Base-by-base conservation (phyloP, 2,797 vertebrate genomes). In the Novumbra hubbsi region DNA sequence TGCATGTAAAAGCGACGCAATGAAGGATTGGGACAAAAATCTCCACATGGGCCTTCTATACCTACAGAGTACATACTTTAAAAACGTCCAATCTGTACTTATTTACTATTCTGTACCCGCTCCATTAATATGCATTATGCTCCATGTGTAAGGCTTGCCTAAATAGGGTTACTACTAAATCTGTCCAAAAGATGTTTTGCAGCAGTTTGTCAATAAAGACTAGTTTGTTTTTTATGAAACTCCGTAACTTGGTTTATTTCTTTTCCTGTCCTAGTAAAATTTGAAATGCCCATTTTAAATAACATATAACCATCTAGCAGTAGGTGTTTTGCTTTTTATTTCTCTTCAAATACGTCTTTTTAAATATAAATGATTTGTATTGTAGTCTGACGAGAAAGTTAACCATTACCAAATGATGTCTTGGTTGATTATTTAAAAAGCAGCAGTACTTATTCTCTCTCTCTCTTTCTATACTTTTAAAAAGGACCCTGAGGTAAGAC, bases 81-180 rank as follows among this genome's bases (percentile, higher is more conserved):
- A 96, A 94, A 96, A 96, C 92, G 90, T 93, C 87, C 86, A 92
- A 94, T 94, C 88, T 94, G 93, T 95, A 92, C 92, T 87, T 91
- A 27, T 60, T 24, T 21, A 60, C 55, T 60, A 92, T 90, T 93
- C 93, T 94, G 96, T 98, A 94, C 92, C 85, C 94, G 93, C 94
- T 96, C 95, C 95, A 95, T 96, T 14, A 96, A 94, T 95, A 96
- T 96, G 94, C 96, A 96, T 96, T 96, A 95, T 97, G 96, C 96
- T 96, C 91, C 93, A 81, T 98, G 96, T 99, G 96, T 99, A 97
- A 97, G 55, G 95, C 94, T 96, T 98, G 96, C 96, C 95, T 98
- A 99, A 99, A 94, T 98, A 98, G 96, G 96, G 97, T 96, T 96
- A 96, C 95, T 96, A 96, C 97, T 97, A 96, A 97, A 97, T 95